Percentiles rank a stretch among this genome's conserved stretches.
Evolutionary conservation across 2,888 invertebrate genomes (phyloP).

Genomic region (Corythucha ciliata): DNA sequence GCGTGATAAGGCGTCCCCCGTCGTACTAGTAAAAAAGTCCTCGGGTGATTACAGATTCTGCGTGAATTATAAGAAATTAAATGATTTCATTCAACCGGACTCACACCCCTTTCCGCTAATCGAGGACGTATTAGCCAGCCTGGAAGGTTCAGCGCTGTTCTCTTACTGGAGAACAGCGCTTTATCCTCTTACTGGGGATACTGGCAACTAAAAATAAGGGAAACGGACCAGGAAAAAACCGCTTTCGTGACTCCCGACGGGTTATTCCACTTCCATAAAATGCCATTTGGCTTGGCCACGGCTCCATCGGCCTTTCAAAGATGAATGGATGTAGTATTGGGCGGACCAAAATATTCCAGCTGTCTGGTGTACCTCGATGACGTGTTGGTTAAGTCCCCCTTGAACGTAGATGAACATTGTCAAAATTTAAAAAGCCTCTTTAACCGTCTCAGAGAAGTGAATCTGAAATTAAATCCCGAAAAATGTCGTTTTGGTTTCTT

Average conservation of each 20-base stretch:
- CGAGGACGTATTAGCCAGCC: slow-evolving; percentile 1
- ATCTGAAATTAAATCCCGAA: no score
- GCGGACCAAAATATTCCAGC: no score
- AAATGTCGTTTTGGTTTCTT: no score
- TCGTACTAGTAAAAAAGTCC: slow-evolving; percentile 18
- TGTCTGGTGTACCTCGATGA: no score
- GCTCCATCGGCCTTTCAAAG: slow-evolving; percentile 3
- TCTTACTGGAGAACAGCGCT: no score
- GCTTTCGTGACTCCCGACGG: slow-evolving; percentile 16
- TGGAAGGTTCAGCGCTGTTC: slow-evolving; percentile 14
- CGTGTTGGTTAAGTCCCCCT: no score
- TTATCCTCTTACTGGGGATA: slow-evolving; percentile 11
- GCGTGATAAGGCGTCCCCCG: no score
- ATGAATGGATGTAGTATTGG: no score
- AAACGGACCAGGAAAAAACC: slow-evolving; percentile 4
- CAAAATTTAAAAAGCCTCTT: no score
- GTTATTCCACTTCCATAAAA: slow-evolving; percentile 3
- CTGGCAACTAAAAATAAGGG: slow-evolving; percentile 12
- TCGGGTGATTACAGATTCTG: slow-evolving; percentile 16
- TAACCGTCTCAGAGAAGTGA: no score
- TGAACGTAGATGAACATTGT: no score
- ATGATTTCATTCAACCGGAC: background rate
- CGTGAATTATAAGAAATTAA: slow-evolving; percentile 8
- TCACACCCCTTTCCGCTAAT: slow-evolving; percentile 10
- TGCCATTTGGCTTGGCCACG: background rate